phyloP scores from a whole-genome alignment of 2,797 vertebrate genomes.

The Nothura maculosa region DNA sequence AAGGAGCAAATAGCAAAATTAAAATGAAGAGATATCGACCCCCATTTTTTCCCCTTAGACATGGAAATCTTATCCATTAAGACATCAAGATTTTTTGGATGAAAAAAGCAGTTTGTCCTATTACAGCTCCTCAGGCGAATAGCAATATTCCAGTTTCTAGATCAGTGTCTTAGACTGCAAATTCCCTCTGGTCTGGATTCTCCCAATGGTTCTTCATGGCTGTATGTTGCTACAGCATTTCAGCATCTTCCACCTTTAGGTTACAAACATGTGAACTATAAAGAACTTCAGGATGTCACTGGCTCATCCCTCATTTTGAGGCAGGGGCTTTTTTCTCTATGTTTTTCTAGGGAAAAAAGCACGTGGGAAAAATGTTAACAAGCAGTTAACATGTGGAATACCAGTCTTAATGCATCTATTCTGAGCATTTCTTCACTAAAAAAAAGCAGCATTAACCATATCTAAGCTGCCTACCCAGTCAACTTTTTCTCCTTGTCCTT shows the following conservation, averaged over 20 bases:
- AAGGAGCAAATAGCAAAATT: background rate
- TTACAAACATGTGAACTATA: background rate
- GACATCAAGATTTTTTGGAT: background rate
- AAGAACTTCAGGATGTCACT: background rate
- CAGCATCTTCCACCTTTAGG: background rate
- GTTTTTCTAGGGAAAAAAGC: background rate
- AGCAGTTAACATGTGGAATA: background rate
- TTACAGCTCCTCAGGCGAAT: background rate
- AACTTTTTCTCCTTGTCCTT: conserved; percentile 27
- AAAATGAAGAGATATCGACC: background rate
- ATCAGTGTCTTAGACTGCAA: background rate
- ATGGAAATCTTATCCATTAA: background rate
- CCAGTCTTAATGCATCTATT: background rate
- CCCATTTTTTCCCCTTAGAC: background rate
- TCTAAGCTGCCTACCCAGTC: background rate
- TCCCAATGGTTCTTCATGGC: background rate
- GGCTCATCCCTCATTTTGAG: background rate
- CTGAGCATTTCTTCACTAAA: conserved; percentile 9
- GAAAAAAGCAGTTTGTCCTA: background rate
- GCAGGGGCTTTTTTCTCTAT: background rate
- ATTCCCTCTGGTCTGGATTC: background rate
- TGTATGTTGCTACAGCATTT: background rate
- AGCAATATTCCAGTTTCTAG: background rate
- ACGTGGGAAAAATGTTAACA: background rate
- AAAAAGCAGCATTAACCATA: background rate